Conservation (phyloP, 2,888 invertebrate genomes). For the Noctua janthe region DNA sequence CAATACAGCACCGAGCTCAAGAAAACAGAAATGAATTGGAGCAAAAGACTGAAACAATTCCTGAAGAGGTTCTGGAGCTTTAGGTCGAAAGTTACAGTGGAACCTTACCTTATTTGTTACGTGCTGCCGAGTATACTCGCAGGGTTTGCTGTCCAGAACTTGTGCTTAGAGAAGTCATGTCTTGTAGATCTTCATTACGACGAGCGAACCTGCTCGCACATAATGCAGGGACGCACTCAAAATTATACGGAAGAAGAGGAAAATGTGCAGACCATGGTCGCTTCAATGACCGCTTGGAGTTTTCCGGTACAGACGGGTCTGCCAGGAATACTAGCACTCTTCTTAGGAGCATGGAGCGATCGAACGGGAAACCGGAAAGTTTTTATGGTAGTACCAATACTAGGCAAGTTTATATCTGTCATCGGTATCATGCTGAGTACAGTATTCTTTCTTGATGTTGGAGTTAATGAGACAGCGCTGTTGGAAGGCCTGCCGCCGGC, state of each 20-base stretch:
- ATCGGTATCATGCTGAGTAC: constrained; percentile 90
- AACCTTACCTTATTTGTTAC: constrained; percentile 92
- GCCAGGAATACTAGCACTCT: constrained; percentile 90
- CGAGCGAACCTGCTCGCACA: constrained; percentile 87
- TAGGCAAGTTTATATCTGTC: constrained; percentile 90
- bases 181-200: constrained; percentile 89
- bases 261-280: constrained; percentile 88
- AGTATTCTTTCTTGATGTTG: constrained; percentile 89
- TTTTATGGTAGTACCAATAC: constrained; percentile 90
- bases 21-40: constrained; percentile 80
- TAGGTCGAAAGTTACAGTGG: constrained; percentile 90
- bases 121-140: constrained; percentile 92
- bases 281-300: constrained; percentile 91
- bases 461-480: constrained; percentile 89
- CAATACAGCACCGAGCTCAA: constrained; percentile 77
- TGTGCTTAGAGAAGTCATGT: constrained; percentile 91
- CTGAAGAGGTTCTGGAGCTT: constrained; percentile 84
- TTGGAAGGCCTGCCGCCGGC: constrained; percentile 91
- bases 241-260: constrained; percentile 84
- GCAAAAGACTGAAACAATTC: constrained; percentile 81
- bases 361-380: constrained; percentile 90
- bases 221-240: constrained; percentile 85
- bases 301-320: constrained; percentile 90
- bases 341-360: constrained; percentile 92
- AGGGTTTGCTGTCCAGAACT: constrained; percentile 90